Conservation (phyloP, 2,113 vertebrate species). For the Gracilinanus agilis region DNA sequence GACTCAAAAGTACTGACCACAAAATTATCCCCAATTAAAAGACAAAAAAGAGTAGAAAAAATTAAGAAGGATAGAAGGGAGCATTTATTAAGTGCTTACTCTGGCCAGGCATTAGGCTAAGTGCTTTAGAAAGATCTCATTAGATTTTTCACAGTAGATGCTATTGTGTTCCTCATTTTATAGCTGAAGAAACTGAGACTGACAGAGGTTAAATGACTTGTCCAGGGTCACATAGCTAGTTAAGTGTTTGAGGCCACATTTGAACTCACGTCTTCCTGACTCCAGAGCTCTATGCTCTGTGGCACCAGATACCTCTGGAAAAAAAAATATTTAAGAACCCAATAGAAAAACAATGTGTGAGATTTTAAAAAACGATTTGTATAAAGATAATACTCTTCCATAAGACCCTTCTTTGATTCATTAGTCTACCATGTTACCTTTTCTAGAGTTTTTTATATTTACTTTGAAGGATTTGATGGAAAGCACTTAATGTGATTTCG, state of each 20-base stretch:
- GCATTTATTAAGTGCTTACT: not conserved
- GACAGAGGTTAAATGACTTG: too few relatives aligned
- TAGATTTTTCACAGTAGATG: too few relatives aligned
- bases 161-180: too few relatives aligned
- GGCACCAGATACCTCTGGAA: not conserved
- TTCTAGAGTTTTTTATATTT: not conserved
- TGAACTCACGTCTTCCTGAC: too few relatives aligned
- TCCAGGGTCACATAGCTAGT: too few relatives aligned
- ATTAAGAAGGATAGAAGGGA: not conserved
- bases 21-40: conserved; percentile 31
- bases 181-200: too few relatives aligned
- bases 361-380: not conserved
- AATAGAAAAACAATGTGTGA: too few relatives aligned
- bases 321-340: not conserved
- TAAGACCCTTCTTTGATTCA: not conserved
- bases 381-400: not conserved
- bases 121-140: not conserved
- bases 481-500: not conserved
- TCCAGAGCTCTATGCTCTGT: not conserved
- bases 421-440: not conserved
- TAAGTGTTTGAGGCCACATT: too few relatives aligned
- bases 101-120: not conserved
- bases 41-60: conserved; percentile 17
- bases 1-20: not conserved
- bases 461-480: not conserved